Evolutionary conservation across 2,113 vertebrate genomes (phyloP), one percentile per base, ranked within the genome.

Genomic region (Nestor notabilis): DNA sequence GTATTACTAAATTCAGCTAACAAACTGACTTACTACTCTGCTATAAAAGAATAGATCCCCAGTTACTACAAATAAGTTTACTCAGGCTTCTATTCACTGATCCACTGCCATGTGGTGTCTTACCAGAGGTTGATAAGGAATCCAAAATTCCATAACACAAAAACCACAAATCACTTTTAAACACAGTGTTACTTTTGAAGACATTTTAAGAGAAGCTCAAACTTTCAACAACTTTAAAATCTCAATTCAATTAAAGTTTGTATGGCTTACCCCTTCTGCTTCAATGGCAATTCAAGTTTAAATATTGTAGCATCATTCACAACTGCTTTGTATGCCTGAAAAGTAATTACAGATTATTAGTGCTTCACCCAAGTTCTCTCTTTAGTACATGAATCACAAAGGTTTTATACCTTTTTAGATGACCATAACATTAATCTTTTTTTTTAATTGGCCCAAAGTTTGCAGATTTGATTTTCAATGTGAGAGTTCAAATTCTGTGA

Each of bases 281-380:
- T 99, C 98, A 99, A 93, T 71, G 99, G 99, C 88, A 99, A 99
- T 97, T 99, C 99, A 98, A 99, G 98, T 98, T 99, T 99, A 98
- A 99, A 99, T 98, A 99, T 99, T 20, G 99, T 99, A 97, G 99
- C 99, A 95, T 99, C 99, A 83, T 99, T 99, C 96, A 99, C 99
- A 87, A 99, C 99, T 75, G 99, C 99, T 98, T 99, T 99, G 97
- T 99, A 99, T 0, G 99, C 99, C 99, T 99, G 97, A 95, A 93
- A 97, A 95, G 97, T 35, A 97, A 96, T 95, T 65, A 93, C 44
- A 83, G 41, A 86, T 93, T 87, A 93, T 50, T 92, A 70, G 46
- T 46, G 70, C 52, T 93, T 96, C 53, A 89, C 23, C 93, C 68
- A 50, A 10, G 61, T 83, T 71, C 37, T 68, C 10, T 85, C 68